Base-by-base conservation (phyloP, 35 echinoderm and acorn worm species). In the Ptychodera flava region DNA sequence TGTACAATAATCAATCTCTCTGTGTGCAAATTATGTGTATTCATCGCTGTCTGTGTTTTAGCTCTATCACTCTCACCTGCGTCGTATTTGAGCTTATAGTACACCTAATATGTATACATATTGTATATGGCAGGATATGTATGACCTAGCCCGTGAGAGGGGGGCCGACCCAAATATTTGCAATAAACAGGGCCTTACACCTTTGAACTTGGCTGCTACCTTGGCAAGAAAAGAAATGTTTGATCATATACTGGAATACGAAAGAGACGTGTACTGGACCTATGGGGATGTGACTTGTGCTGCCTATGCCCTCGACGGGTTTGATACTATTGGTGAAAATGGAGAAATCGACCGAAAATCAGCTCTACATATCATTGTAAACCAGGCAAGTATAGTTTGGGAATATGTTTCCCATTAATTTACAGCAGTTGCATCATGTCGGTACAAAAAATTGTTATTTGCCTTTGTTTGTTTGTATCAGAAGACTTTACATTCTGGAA, bases 301-400 rank as follows among this genome's bases (percentile, higher is more conserved):
- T 37, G 79, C 88, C 28, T 98, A 98, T 77, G 85, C 85, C 29
- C 88, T 98, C 14, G 80, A 92, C 64, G 88, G 90, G 31, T 35
- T 98, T 1, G 95, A 98, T 38, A 94, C 92, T 35, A 98, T 94
- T 33, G 86, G 89, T 15, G 28, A 36, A 2, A 90, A 98, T 77
- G 95, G 95, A 15, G 84, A 34, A 16, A 81, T 98, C n/a, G 94
- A 97, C 34, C 36, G 86, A 28, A 85, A 94, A 30, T 97, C 95
- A 45, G 89, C 89, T 0, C 87, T 97, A 0, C 90, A 93, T 90
- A 85, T 86, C 16, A 91, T 97, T 35, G 78, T 93, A 31, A 91
- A 92, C 88, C 88, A 97, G 92, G 95, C 94, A 90, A 35, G 88
- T 80, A n/a, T n/a, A n/a, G n/a, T n/a, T n/a, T n/a, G n/a, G n/a